Percentiles rank a stretch among this genome's conserved stretches.
phyloP scores from a whole-genome alignment of 1,140 invertebrate genomes.

The Acyrthosiphon pisum region DNA sequence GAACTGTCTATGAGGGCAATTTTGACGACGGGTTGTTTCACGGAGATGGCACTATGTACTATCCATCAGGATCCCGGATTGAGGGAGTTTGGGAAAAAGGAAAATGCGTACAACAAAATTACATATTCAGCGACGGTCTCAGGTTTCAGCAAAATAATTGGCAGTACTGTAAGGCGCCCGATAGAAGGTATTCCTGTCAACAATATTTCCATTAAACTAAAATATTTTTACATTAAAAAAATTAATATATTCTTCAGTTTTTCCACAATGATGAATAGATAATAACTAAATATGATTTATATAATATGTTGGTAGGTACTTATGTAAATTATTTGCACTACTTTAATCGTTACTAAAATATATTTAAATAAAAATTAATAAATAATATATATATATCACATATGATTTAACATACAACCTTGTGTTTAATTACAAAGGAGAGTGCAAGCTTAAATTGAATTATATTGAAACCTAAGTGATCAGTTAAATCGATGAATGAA shows the following conservation, averaged over 20 bases:
- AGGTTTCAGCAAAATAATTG: constrained; percentile 48
- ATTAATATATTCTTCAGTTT: background rate
- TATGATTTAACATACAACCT: background rate
- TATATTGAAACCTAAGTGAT: background rate
- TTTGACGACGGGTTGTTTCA: constrained; percentile 54
- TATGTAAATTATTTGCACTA: background rate
- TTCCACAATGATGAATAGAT: background rate
- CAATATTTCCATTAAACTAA: background rate
- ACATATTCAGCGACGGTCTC: constrained; percentile 56
- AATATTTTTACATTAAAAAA: background rate
- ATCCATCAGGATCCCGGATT: constrained; percentile 42
- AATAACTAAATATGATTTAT: constrained; percentile 4
- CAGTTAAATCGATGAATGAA: background rate
- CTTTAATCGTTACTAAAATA: background rate
- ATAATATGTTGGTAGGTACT: background rate
- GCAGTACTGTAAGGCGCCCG: constrained; percentile 54
- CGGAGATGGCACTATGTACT: constrained; percentile 34
- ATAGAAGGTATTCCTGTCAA: constrained; percentile 49
- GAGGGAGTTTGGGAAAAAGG: constrained; percentile 57
- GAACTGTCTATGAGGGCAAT: constrained; percentile 46
- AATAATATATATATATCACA: background rate
- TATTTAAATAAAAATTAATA: background rate
- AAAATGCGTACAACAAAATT: constrained; percentile 36
- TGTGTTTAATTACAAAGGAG: background rate
- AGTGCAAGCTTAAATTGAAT: background rate